These are phyloP conservation scores for Notospermus geniculatus DNA, from an alignment of 1,140 invertebrate genomes.

Conservation along the genomic window DNA sequence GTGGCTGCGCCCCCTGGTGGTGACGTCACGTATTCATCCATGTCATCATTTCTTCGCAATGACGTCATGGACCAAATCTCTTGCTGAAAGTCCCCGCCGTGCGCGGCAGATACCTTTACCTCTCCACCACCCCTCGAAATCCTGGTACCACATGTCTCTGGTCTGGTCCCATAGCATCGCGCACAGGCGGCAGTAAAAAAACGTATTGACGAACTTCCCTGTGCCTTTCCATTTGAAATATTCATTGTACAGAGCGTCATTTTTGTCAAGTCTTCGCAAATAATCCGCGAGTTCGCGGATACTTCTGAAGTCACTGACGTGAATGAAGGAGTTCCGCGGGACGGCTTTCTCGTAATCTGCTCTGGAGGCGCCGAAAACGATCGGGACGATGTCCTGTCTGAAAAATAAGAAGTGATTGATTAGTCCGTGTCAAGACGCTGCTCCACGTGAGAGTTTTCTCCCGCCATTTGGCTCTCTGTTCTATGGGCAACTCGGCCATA, in stretches of 20 bases:
- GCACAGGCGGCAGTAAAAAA: slow-evolving; percentile 93
- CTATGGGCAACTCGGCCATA: too few species aligned
- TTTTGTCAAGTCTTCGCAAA: slow-evolving; percentile 47
- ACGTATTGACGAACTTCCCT: slow-evolving; percentile 45
- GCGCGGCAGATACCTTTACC: slow-evolving; percentile 9
- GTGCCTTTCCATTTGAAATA: slow-evolving; percentile 56
- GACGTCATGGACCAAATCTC: too few species aligned
- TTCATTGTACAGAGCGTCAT: slow-evolving; percentile 52
- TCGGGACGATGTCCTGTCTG: slow-evolving; percentile 84
- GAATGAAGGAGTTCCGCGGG: slow-evolving; percentile 62
- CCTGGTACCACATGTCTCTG: slow-evolving; percentile 9
- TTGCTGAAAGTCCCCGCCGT: too few species aligned
- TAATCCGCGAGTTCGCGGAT: slow-evolving; percentile 46
- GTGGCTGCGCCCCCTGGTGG: too few species aligned
- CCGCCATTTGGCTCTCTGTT: too few species aligned
- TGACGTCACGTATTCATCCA: too few species aligned
- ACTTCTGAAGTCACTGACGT: slow-evolving; percentile 42
- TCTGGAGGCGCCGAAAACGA: slow-evolving; percentile 88
- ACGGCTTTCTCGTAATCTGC: slow-evolving; percentile 84
- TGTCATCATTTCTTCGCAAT: too few species aligned
- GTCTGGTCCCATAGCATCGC: slow-evolving; percentile 56
- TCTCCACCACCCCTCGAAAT: slow-evolving; percentile 7
- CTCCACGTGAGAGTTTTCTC: too few species aligned
- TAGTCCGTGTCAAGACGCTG: too few species aligned
- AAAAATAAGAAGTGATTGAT: too few species aligned